These are phyloP conservation scores for Paramuricea clavata DNA, from an alignment of 92 coral and sea anemone genomes.

Conservation along the genomic window DNA sequence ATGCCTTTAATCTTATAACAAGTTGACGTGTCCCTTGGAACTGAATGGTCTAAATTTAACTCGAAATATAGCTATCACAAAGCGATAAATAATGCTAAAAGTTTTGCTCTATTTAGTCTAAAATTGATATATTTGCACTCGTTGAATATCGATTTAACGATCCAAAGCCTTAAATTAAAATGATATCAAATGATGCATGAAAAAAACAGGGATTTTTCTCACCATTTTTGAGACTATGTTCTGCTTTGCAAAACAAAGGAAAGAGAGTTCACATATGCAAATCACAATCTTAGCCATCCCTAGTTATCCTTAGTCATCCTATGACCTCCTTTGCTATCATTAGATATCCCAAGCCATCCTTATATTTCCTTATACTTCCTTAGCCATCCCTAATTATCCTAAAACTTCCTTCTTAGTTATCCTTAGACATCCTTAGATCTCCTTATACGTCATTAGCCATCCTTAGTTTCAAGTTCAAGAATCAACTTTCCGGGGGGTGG, in stretches of 20 bases:
- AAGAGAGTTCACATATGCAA: slow-evolving; percentile 25
- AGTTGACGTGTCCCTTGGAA: slow-evolving; percentile 38
- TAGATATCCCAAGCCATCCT: too few species aligned
- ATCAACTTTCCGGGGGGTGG: background rate
- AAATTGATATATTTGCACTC: background rate
- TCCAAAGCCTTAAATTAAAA: background rate
- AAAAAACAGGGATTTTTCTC: slow-evolving; percentile 47
- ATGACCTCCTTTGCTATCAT: too few species aligned
- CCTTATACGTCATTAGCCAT: too few species aligned
- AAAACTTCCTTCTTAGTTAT: too few species aligned
- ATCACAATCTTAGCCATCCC: too few species aligned
- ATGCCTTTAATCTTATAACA: too few species aligned
- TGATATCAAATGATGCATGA: slow-evolving; percentile 11
- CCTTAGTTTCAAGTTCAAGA: slow-evolving; percentile 17
- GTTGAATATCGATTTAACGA: background rate
- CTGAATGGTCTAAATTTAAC: background rate
- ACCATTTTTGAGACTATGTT: slow-evolving; percentile 40
- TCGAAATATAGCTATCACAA: background rate
- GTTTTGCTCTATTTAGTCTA: background rate
- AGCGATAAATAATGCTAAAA: background rate
- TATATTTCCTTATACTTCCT: too few species aligned
- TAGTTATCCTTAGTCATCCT: too few species aligned
- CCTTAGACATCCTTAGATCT: too few species aligned
- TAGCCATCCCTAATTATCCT: too few species aligned
- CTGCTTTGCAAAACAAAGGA: slow-evolving; percentile 20